phyloP scores from a whole-genome alignment of 2,797 vertebrate species.

The Myotis findleyi region DNA sequence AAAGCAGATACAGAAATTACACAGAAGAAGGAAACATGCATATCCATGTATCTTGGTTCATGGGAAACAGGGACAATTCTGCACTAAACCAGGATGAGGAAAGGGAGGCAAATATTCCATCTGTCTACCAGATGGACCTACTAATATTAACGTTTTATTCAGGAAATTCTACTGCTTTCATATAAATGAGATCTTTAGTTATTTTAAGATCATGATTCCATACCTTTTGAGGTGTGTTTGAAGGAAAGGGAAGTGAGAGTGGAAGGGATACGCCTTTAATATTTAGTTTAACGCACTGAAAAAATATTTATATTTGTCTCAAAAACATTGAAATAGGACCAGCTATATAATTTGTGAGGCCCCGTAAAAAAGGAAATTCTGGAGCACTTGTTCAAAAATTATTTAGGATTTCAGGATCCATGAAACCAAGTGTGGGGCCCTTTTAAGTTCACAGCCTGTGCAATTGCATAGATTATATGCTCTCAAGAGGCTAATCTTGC shows the following conservation, averaged over 20 bases:
- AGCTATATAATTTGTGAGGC: neutral
- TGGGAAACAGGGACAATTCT: neutral
- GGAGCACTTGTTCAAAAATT: neutral
- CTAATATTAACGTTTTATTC: constrained; percentile 49
- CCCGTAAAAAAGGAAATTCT: constrained; percentile 9
- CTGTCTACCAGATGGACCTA: constrained; percentile 51
- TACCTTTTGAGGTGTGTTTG: neutral
- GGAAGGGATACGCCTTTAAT: constrained; percentile 17
- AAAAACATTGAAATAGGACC: neutral
- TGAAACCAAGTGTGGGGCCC: neutral
- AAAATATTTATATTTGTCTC: constrained; percentile 43
- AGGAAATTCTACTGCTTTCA: constrained; percentile 54
- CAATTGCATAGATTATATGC: neutral
- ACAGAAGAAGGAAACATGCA: neutral
- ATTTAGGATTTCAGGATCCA: neutral
- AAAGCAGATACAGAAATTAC: neutral
- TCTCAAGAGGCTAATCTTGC: neutral
- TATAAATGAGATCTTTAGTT: constrained; percentile 44
- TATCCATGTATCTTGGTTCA: neutral
- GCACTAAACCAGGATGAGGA: constrained; percentile 36
- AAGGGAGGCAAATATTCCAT: constrained; percentile 48
- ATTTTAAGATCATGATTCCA: constrained; percentile 48
- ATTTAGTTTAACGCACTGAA: constrained; percentile 7
- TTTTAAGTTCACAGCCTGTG: accelerated
- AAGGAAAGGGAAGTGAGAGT: neutral